These are phyloP conservation scores for Gonioctena quinquepunctata DNA, from an alignment of 1,140 invertebrate species.

Conservation along the genomic window DNA sequence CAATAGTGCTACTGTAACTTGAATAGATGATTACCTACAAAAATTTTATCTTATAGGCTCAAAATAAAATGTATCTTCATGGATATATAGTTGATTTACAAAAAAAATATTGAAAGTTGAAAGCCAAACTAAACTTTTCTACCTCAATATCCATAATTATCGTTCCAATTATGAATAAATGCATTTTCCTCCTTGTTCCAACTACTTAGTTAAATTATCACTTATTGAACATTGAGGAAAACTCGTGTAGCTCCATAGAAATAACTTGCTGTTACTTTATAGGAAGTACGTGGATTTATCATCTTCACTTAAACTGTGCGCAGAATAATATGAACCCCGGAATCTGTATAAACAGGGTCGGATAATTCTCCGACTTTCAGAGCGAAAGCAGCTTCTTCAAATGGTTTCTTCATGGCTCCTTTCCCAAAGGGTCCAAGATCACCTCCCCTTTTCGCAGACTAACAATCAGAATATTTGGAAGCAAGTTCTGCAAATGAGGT, in stretches of 20 bases:
- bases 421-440: constrained; percentile 92
- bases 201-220: background rate
- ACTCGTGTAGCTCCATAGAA: background rate
- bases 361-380: constrained; percentile 92
- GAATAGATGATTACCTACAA: no score
- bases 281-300: background rate
- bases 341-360: constrained; percentile 91
- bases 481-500: constrained; percentile 87
- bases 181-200: no score
- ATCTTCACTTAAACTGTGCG: constrained; percentile 74
- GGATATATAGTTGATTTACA: no score
- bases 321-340: constrained; percentile 94
- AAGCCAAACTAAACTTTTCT: no score
- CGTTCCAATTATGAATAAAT: background rate
- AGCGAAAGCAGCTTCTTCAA: constrained; percentile 94
- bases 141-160: no score
- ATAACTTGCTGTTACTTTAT: background rate
- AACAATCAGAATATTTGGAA: constrained; percentile 92
- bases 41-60: no score
- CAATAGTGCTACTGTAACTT: no score
- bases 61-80: no score
- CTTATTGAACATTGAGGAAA: background rate
- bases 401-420: constrained; percentile 95
- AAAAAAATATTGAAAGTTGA: no score
- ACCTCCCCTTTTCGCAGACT: constrained; percentile 91